phyloP scores from a whole-genome alignment of 35 echinoderm and acorn worm genomes.

The Stichopus chloronotus region DNA sequence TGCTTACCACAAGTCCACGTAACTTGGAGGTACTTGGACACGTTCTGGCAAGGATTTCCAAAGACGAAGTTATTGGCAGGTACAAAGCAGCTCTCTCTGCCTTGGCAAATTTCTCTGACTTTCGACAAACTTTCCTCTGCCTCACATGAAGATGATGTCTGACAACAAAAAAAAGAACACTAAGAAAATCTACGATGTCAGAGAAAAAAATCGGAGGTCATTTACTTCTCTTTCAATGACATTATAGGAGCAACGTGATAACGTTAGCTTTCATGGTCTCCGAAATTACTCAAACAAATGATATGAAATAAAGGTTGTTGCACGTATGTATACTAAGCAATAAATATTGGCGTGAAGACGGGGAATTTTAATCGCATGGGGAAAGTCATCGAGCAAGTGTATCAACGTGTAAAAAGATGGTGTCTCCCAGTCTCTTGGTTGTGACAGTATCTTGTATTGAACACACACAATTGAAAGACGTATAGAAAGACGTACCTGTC shows the following conservation, averaged over 20 bases:
- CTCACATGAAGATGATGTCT: background rate
- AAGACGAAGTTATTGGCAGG: background rate
- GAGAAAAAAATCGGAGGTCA: background rate
- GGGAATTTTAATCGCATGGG: too few relatives aligned
- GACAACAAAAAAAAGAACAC: background rate
- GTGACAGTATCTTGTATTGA: too few relatives aligned
- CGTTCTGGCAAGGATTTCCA: background rate
- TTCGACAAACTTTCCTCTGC: background rate
- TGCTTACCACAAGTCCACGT: background rate
- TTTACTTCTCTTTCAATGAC: too few relatives aligned
- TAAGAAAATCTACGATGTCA: background rate
- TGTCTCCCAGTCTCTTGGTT: too few relatives aligned
- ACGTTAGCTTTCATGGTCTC: background rate
- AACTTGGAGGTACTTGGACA: constrained; percentile 16
- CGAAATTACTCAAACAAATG: too few relatives aligned
- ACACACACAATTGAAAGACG: too few relatives aligned
- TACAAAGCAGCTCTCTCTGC: background rate
- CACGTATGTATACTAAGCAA: too few relatives aligned
- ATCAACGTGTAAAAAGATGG: too few relatives aligned
- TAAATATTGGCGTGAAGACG: too few relatives aligned
- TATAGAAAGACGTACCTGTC: background rate
- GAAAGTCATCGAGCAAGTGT: too few relatives aligned
- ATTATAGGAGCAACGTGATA: too few relatives aligned
- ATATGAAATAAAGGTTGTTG: too few relatives aligned
- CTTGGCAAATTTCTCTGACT: background rate